Evolutionary conservation across 2,888 invertebrate genomes (phyloP), one percentile per base, ranked within the genome.

Genomic region (Oxycera nigricornis): DNA sequence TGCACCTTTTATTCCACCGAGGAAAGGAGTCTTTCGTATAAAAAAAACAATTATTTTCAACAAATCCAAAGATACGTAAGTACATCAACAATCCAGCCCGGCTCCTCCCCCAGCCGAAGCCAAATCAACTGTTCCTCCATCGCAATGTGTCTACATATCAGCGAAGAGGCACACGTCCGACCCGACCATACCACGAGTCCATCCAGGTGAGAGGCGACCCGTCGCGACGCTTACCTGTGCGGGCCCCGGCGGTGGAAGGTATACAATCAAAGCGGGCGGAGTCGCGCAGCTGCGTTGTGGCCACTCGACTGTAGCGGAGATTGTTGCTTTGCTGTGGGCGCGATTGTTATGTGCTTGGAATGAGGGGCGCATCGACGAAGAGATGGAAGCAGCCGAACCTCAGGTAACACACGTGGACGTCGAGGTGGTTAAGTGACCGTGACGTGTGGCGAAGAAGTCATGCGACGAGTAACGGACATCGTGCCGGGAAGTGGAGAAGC

Each of bases 261-360:
- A 39, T 41, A 61, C n/a, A 73, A 73, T 73, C 73, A 73, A 73
- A 52, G 31, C 73, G 73, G 73, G 73, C 73, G 73, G 73, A 73
- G 73, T 22, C 62, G 62, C 62, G 73, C 73, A 65, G 73, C 59
- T 73, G 73, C 26, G 6, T 9, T 11, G 9, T 6, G 28, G 4
- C 22, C 39, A 24, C 11, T 41, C 41, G 22, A 62, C 35, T 62
- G 62, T 39, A 20, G 65, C 35, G 35, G 35, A 39, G 65, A 39
- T 65, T 65, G 65, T 28, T 9, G 26, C 17, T 59, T 26, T 26
- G 31, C 1, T 65, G 3, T n/a, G 31, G 31, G 9, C 22, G 17
- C 41, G 20, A 22, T 55, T 14, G 24, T 46, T 46, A 46, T 46
- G 14, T 46, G 17, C 46, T 7, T 46, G 3, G 14, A 22, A 55